Percentiles rank a stretch among this genome's conserved stretches.
Evolutionary conservation across 2,113 vertebrate species (phyloP).

Genomic region (Nestor notabilis): DNA sequence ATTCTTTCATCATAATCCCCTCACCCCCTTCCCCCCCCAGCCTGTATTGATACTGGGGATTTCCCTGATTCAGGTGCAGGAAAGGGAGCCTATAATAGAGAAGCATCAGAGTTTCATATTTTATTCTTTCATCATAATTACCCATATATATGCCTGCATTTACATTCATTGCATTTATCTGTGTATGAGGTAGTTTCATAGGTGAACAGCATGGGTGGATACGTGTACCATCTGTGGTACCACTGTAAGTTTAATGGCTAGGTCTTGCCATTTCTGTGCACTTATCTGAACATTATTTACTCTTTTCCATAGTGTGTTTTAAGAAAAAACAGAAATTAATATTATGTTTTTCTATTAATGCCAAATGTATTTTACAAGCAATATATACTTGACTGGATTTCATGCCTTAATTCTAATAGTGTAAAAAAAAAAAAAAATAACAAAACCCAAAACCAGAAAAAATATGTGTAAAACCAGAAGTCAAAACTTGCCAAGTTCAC

Average conservation of each 20-base stretch:
- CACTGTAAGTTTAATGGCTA: not conserved
- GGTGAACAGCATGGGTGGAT: not conserved
- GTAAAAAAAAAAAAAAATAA: not conserved
- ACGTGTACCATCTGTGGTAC: fast-evolving
- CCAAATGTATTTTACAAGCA: not conserved
- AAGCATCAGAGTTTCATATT: not conserved
- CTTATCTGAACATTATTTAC: not conserved
- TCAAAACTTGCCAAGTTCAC: not conserved
- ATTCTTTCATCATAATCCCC: too few species aligned
- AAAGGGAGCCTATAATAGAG: not conserved
- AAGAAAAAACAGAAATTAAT: not conserved
- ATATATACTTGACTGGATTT: not conserved
- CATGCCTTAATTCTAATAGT: not conserved
- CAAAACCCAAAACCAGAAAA: not conserved
- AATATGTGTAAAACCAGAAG: not conserved
- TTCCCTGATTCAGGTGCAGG: not conserved
- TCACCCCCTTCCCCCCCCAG: not conserved
- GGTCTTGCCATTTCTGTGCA: not conserved
- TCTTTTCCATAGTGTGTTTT: not conserved
- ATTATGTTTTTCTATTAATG: not conserved
- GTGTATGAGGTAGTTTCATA: not conserved
- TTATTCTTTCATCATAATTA: not conserved
- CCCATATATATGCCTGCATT: not conserved
- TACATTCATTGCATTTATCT: not conserved
- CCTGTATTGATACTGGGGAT: not conserved